Conservation (phyloP, 2,888 invertebrate species). For the Agonum fuliginosum region DNA sequence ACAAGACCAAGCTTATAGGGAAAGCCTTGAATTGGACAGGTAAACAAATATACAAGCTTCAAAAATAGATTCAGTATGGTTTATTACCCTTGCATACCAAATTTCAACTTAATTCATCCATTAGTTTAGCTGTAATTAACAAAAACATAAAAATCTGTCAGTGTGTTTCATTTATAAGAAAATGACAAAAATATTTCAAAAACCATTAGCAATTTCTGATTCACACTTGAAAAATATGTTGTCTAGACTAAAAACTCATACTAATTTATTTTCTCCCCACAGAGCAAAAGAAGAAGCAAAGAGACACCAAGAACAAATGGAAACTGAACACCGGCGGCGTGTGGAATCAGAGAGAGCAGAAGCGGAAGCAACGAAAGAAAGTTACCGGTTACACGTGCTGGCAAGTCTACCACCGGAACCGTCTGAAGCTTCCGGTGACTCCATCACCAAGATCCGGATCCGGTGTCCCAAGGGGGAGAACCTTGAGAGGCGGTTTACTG, state of each 20-base stretch:
- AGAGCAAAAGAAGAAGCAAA: constrained; percentile 93
- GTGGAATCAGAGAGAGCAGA: constrained; percentile 84
- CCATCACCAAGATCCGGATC: constrained; percentile 85
- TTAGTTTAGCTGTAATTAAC: no score
- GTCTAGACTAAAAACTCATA: no score
- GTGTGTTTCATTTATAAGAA: neutral
- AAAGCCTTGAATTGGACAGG: constrained; percentile 90
- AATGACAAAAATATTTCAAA: neutral
- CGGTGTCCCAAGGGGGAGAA: constrained; percentile 86
- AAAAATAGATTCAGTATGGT: neutral
- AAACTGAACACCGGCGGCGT: constrained; percentile 82
- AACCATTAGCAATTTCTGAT: no score
- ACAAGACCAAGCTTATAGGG: constrained; percentile 95
- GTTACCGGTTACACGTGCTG: constrained; percentile 78
- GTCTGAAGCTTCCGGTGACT: constrained; percentile 74
- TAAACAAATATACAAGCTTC: constrained; percentile 66
- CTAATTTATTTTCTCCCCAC: constrained; percentile 30
- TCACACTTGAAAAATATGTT: no score
- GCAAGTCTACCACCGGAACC: constrained; percentile 85
- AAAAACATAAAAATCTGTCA: neutral
- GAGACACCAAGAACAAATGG: constrained; percentile 83
- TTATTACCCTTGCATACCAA: neutral
- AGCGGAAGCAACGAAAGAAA: constrained; percentile 85
- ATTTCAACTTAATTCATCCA: no score
- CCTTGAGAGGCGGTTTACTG: constrained; percentile 86